A percentile compares a stretch with the other conserved stretches of the same genome.
Evolutionary conservation across 2,113 vertebrate genomes (phyloP).

Genomic region (Heterotilapia buettikoferi): DNA sequence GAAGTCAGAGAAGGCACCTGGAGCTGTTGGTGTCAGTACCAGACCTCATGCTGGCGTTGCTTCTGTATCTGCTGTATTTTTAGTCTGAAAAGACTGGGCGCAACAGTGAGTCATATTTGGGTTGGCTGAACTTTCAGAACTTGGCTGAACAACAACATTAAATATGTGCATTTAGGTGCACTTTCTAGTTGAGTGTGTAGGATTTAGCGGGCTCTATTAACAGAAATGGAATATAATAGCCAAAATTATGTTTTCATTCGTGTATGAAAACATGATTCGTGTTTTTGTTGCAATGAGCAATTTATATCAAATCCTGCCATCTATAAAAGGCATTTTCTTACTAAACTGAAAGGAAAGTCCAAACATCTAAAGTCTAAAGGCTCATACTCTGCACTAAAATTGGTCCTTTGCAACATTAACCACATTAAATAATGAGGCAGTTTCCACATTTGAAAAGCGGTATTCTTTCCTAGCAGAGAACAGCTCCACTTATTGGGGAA

Average conservation of each 20-base stretch:
- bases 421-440: neutral
- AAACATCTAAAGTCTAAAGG: neutral
- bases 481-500: neutral
- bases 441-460: neutral
- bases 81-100: neutral
- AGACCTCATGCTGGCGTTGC: neutral
- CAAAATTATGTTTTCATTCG: neutral
- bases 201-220: neutral
- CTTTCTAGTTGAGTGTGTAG: neutral
- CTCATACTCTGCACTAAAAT: neutral
- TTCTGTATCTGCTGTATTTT: constrained; percentile 14
- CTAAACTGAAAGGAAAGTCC: neutral
- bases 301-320: neutral
- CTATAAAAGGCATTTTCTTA: neutral
- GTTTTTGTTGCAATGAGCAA: neutral
- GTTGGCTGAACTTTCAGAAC: neutral
- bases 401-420: neutral
- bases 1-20: constrained; percentile 9
- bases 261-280: neutral
- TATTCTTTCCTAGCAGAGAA: neutral
- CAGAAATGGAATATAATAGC: neutral
- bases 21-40: constrained; percentile 24
- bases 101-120: neutral
- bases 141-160: neutral
- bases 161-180: neutral